Percentiles rank a stretch among this genome's conserved stretches.
Evolutionary conservation across 2,888 invertebrate species (phyloP).

Genomic region (Bhutanitis thaidina): DNA sequence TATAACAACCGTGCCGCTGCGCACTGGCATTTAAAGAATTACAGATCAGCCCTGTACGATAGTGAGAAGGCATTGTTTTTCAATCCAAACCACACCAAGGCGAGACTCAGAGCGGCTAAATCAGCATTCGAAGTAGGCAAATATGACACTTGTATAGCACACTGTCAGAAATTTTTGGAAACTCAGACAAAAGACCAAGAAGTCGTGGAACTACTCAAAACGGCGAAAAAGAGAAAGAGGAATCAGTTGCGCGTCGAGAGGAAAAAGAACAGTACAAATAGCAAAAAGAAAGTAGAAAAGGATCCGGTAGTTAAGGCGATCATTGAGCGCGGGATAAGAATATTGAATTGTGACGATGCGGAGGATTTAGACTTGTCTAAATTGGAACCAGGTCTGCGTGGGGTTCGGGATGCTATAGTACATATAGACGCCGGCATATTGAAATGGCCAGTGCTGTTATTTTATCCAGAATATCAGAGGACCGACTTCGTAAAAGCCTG

Average conservation of each 20-base stretch:
- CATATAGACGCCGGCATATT: constrained; percentile 81
- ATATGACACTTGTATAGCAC: constrained; percentile 85
- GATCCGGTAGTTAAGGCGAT: constrained; percentile 61
- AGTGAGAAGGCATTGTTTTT: constrained; percentile 88
- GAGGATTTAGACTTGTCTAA: constrained; percentile 73
- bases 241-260: constrained; percentile 77
- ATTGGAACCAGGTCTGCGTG: constrained; percentile 83
- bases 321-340: constrained; percentile 69
- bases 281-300: constrained; percentile 62
- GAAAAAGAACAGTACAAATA: constrained; percentile 63
- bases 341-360: constrained; percentile 74
- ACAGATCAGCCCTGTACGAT: constrained; percentile 88
- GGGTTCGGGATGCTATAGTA: constrained; percentile 82
- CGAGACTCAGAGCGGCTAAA: constrained; percentile 86
- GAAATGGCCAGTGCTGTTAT: constrained; percentile 92
- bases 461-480: constrained; percentile 93
- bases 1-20: constrained; percentile 96
- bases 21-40: constrained; percentile 91
- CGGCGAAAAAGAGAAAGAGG: constrained; percentile 70
- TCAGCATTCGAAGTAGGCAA: constrained; percentile 84
- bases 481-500: constrained; percentile 93
- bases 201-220: constrained; percentile 45
- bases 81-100: constrained; percentile 89
- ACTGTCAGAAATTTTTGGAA: constrained; percentile 84
- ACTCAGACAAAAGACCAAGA: constrained; percentile 77